These are phyloP conservation scores for Pocillopora damicornis DNA, from an alignment of 64 coral and sea anemone genomes.

Conservation along the genomic window DNA sequence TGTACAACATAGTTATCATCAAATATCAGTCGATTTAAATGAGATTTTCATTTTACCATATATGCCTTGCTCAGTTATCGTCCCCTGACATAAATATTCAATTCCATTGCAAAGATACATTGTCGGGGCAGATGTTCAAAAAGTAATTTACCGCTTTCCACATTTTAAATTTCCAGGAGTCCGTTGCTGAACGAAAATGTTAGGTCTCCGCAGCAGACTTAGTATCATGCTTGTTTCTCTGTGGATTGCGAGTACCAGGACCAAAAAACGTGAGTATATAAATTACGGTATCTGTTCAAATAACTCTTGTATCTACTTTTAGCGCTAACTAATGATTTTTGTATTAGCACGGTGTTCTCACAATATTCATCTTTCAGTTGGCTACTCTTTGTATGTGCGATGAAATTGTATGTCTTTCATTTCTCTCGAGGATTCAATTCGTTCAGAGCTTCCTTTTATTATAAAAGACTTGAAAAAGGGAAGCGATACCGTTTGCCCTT, in stretches of 20 bases:
- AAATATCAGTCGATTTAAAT: not conserved
- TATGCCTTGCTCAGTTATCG: not conserved
- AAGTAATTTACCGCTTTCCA: not conserved
- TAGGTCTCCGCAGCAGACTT: not conserved
- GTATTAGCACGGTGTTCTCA: not conserved
- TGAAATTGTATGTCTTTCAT: no score
- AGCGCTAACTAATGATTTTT: not conserved
- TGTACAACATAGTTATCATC: not conserved
- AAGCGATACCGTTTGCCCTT: no score
- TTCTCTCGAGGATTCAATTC: not conserved
- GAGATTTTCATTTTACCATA: not conserved
- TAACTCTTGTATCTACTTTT: not conserved
- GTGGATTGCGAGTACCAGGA: not conserved
- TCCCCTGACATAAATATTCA: slow-evolving; percentile 10
- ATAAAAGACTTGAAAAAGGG: no score
- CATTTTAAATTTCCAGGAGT: slow-evolving; percentile 2
- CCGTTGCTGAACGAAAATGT: not conserved
- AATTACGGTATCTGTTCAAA: not conserved
- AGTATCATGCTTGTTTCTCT: not conserved
- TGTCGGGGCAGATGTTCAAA: not conserved
- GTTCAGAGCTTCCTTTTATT: no score
- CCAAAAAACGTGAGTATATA: slow-evolving; percentile 31
- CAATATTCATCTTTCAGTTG: not conserved
- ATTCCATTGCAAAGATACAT: slow-evolving; percentile 4
- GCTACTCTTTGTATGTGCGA: no score